Conservation (phyloP, 2,113 vertebrate genomes). For the Trinectes maculatus region DNA sequence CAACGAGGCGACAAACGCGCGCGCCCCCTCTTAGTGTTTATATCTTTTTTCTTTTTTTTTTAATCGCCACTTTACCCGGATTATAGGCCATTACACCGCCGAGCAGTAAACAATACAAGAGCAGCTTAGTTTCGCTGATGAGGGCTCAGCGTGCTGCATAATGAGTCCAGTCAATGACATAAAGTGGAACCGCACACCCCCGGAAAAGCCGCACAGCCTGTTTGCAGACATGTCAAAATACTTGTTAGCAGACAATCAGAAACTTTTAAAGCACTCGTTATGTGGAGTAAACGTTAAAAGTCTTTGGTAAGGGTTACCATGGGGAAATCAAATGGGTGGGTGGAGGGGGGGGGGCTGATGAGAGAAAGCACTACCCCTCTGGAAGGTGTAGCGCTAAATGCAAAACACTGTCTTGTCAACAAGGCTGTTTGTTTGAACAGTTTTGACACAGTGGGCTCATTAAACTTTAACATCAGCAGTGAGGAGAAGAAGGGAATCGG, state of each 20-base stretch:
- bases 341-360: slow-evolving; percentile 3
- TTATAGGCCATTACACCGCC: not conserved
- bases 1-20: not conserved
- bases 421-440: slow-evolving; percentile 62
- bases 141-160: slow-evolving; percentile 17
- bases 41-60: not conserved
- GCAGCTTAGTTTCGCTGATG: slow-evolving; percentile 8
- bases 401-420: slow-evolving; percentile 68
- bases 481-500: slow-evolving; percentile 32
- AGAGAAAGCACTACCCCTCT: slow-evolving; percentile 18
- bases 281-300: slow-evolving; percentile 51
- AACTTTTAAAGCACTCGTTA: slow-evolving; percentile 51
- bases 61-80: not conserved
- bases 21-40: not conserved
- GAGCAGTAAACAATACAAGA: slow-evolving; percentile 10
- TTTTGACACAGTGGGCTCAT: slow-evolving; percentile 61
- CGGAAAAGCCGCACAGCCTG: slow-evolving; percentile 22
- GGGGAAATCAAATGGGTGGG: slow-evolving; percentile 25
- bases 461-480: slow-evolving; percentile 62
- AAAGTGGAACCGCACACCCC: slow-evolving; percentile 16
- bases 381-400: slow-evolving; percentile 53
- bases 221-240: slow-evolving; percentile 44
- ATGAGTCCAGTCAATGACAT: slow-evolving; percentile 23
- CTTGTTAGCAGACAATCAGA: slow-evolving; percentile 41
- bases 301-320: slow-evolving; percentile 52